These are phyloP conservation scores for Pseudochirops corinnae DNA, from an alignment of 2,797 vertebrate genomes.

Conservation along the genomic window DNA sequence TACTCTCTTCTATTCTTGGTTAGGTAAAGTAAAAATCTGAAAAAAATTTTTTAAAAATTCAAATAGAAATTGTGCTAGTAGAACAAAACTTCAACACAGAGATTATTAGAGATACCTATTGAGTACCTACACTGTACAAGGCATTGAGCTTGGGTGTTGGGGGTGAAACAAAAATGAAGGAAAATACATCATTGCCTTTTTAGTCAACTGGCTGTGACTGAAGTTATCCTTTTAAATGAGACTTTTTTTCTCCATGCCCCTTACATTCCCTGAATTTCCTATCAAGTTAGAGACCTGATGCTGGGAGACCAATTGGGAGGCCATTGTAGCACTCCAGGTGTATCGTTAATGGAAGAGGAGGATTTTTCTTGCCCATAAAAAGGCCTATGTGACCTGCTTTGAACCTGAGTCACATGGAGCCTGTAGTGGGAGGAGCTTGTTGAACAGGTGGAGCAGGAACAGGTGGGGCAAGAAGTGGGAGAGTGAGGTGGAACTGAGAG, in stretches of 20 bases:
- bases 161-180: not conserved
- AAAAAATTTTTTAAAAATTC: not conserved
- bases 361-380: too few relatives aligned
- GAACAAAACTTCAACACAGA: slow-evolving; percentile 50
- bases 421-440: too few relatives aligned
- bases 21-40: slow-evolving; percentile 48
- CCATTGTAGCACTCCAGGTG: not conserved
- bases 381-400: too few relatives aligned
- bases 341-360: too few relatives aligned
- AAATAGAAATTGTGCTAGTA: slow-evolving; percentile 44
- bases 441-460: too few relatives aligned
- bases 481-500: too few relatives aligned
- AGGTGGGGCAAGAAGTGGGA: too few relatives aligned
- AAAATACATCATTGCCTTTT: not conserved
- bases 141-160: not conserved
- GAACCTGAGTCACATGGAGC: too few relatives aligned
- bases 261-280: not conserved
- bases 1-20: not conserved
- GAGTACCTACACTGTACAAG: not conserved
- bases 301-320: not conserved
- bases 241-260: not conserved
- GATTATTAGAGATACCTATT: not conserved
- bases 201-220: not conserved
- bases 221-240: not conserved
- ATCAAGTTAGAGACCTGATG: not conserved